A percentile compares a stretch with the other conserved stretches of the same genome.
These are phyloP conservation scores for Cerastis rubricosa DNA, from an alignment of 2,888 invertebrate species.

Conservation along the genomic window DNA sequence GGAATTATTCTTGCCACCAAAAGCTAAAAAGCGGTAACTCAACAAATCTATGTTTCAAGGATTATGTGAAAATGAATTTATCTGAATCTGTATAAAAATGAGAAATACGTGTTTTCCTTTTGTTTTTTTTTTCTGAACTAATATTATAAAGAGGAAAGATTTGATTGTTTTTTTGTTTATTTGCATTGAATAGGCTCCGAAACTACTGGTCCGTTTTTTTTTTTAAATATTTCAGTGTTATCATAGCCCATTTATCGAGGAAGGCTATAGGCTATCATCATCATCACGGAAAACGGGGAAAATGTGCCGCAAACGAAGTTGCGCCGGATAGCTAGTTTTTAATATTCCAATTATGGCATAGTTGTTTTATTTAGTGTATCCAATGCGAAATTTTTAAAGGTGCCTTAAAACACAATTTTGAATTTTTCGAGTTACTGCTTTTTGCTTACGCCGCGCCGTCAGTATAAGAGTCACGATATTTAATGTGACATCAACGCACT, in stretches of 20 bases:
- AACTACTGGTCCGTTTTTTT: too few species aligned
- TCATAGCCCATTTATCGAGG: too few species aligned
- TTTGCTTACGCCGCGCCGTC: background rate
- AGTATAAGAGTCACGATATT: conserved; percentile 26
- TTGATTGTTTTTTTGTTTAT: too few species aligned
- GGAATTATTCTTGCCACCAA: conserved; percentile 20
- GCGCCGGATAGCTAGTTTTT: too few species aligned
- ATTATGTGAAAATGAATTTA: background rate
- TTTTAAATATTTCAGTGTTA: too few species aligned
- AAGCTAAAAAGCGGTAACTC: background rate
- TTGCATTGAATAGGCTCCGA: too few species aligned
- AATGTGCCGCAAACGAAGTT: too few species aligned
- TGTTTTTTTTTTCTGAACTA: background rate
- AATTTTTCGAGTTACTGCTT: background rate
- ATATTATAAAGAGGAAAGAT: too few species aligned
- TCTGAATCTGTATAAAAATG: background rate
- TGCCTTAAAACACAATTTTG: background rate
- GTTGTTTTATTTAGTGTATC: background rate
- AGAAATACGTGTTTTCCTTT: background rate
- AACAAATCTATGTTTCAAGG: background rate
- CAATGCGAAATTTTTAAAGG: background rate
- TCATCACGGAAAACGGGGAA: too few species aligned
- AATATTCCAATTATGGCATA: background rate
- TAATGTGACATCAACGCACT: conserved; percentile 42
- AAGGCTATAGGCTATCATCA: too few species aligned